A percentile compares a stretch with the other conserved stretches of the same genome.
phyloP scores from a whole-genome alignment of 1,140 invertebrate species.

The Eubasilissa regina region DNA sequence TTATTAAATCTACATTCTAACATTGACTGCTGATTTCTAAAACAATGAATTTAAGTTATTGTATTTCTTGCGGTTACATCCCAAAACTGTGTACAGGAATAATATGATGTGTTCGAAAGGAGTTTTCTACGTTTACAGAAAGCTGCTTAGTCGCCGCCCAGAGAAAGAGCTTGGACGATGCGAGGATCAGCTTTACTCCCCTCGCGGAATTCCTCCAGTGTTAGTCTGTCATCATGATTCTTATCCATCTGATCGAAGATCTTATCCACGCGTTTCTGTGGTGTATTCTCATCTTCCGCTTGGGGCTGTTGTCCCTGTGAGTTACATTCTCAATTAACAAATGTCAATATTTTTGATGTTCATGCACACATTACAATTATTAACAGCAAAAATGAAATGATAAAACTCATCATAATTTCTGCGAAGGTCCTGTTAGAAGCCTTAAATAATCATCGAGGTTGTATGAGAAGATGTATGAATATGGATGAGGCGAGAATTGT shows the following conservation, averaged over 20 bases:
- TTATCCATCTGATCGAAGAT: conserved; percentile 99
- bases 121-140: too few species aligned
- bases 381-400: too few species aligned
- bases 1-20: conserved; percentile 10
- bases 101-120: too few species aligned
- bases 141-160: conserved; percentile 79
- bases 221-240: conserved; percentile 97
- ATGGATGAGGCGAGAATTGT: too few species aligned
- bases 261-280: conserved; percentile 96
- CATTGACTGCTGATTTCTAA: neutral
- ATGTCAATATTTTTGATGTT: too few species aligned
- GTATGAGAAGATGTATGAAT: too few species aligned
- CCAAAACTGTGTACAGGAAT: too few species aligned
- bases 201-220: conserved; percentile 98
- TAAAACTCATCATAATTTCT: too few species aligned
- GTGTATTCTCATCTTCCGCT: conserved; percentile 94
- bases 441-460: too few species aligned
- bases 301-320: conserved; percentile 89
- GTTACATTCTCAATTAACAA: neutral
- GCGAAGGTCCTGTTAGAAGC: too few species aligned
- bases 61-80: neutral
- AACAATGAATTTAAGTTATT: neutral
- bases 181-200: conserved; percentile 98
- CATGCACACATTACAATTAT: too few species aligned
- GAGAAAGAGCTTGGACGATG: conserved; percentile 95